A percentile compares a stretch with the other conserved stretches of the same genome.
Evolutionary conservation across 1,140 invertebrate species (phyloP).

Genomic region (Polypedilum vanderplanki): DNA sequence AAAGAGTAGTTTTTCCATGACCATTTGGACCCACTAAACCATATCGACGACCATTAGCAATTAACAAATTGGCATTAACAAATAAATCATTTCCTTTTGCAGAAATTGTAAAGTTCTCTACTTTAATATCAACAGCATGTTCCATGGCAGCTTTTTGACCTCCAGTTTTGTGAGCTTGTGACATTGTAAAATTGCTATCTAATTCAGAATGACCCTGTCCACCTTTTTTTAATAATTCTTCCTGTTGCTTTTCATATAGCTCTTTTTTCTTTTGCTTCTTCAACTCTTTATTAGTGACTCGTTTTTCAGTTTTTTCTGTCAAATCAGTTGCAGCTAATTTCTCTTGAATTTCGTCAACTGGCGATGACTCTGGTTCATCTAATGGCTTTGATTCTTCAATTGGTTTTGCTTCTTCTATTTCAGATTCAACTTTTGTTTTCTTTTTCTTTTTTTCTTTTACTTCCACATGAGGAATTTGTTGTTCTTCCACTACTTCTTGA

Average conservation of each 20-base stretch:
- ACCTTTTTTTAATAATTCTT: constrained; percentile 78
- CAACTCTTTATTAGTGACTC: constrained; percentile 89
- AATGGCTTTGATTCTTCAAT: no score
- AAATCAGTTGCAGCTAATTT: background rate
- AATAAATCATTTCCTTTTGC: constrained; percentile 97
- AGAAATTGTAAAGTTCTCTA: constrained; percentile 96
- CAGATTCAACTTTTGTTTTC: constrained; percentile 31
- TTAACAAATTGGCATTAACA: constrained; percentile 90
- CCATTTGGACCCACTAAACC: constrained; percentile 98
- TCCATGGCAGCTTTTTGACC: constrained; percentile 80
- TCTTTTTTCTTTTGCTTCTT: constrained; percentile 90
- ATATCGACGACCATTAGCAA: constrained; percentile 90
- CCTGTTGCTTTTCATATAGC: constrained; percentile 88
- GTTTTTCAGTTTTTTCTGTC: constrained; percentile 50
- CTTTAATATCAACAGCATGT: constrained; percentile 95
- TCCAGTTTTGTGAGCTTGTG: constrained; percentile 81
- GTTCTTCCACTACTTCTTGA: constrained; percentile 28
- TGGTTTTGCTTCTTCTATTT: constrained; percentile 23
- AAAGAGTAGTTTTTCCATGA: constrained; percentile 97
- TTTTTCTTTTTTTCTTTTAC: constrained; percentile 28
- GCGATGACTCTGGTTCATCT: no score
- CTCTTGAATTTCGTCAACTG: constrained; percentile 31
- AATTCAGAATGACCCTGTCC: constrained; percentile 81
- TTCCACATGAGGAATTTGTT: background rate
- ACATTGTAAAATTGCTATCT: constrained; percentile 93